phyloP scores from a whole-genome alignment of 1,140 invertebrate genomes.

The Lordiphosa clarofinis region DNA sequence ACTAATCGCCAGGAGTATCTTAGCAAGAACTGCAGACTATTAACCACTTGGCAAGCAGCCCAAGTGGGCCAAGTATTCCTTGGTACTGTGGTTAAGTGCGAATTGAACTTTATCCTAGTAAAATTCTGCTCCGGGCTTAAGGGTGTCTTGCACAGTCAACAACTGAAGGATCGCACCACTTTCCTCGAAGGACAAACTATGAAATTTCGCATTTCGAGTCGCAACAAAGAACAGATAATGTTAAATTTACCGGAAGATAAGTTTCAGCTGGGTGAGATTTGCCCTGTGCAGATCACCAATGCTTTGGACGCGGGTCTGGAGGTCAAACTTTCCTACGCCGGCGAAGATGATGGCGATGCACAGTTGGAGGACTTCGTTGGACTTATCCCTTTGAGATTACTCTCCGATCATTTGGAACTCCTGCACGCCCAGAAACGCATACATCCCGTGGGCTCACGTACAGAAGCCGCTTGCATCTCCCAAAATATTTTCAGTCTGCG shows the following conservation, averaged over 20 bases:
- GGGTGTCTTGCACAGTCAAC: slow-evolving; percentile 81
- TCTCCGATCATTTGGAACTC: slow-evolving; percentile 62
- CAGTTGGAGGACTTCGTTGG: slow-evolving; percentile 57
- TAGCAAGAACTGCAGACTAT: slow-evolving; percentile 80
- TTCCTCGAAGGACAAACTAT: slow-evolving; percentile 83
- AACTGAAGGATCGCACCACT: slow-evolving; percentile 80
- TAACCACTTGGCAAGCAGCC: slow-evolving; percentile 80
- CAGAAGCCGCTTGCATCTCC: slow-evolving; percentile 54
- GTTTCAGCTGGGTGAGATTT: slow-evolving; percentile 67
- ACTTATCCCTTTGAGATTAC: slow-evolving; percentile 69
- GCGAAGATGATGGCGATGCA: slow-evolving; percentile 45
- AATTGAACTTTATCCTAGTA: slow-evolving; percentile 81
- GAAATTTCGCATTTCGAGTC: slow-evolving; percentile 57
- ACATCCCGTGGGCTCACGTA: slow-evolving; percentile 23
- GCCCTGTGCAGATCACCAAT: slow-evolving; percentile 64
- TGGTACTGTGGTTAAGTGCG: slow-evolving; percentile 81
- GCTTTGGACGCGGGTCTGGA: slow-evolving; percentile 72
- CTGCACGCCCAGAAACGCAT: slow-evolving; percentile 44
- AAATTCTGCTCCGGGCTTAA: slow-evolving; percentile 83
- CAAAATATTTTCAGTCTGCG: slow-evolving; percentile 74
- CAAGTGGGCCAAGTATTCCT: slow-evolving; percentile 81
- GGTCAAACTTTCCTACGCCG: slow-evolving; percentile 56
- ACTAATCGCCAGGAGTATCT: slow-evolving; percentile 81
- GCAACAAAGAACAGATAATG: slow-evolving; percentile 47
- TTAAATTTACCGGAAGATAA: slow-evolving; percentile 65